Conservation (phyloP, 2,888 invertebrate species). For the Epistrophe eligans region DNA sequence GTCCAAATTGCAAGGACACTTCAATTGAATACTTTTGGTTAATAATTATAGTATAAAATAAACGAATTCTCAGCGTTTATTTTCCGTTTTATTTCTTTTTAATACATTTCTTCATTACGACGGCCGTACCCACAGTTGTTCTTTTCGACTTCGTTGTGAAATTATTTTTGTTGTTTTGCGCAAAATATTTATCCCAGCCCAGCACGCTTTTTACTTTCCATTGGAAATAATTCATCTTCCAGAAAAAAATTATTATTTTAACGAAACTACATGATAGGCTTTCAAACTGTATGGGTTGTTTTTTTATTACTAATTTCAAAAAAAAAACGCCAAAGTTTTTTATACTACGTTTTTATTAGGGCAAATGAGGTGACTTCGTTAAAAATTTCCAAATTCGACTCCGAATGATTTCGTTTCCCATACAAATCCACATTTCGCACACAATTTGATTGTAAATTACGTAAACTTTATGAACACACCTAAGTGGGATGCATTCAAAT, state of each 20-base stretch:
- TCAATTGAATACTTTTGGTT: neutral
- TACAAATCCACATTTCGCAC: no score
- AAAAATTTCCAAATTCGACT: no score
- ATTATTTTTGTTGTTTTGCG: conserved; percentile 26
- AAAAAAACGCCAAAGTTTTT: no score
- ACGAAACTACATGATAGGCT: no score
- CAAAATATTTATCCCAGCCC: conserved; percentile 10
- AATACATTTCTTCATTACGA: neutral
- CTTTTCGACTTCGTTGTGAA: conserved; percentile 6
- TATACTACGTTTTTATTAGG: no score
- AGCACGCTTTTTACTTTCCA: conserved; percentile 17
- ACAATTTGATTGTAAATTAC: no score
- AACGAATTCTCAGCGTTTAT: neutral
- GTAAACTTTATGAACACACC: no score
- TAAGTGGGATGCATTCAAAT: no score
- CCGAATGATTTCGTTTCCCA: no score
- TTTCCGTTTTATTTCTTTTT: neutral
- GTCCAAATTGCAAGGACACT: neutral
- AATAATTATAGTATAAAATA: neutral
- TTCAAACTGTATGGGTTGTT: neutral
- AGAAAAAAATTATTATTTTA: no score
- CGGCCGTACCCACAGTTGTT: neutral
- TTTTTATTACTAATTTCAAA: neutral
- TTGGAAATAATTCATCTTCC: neutral
- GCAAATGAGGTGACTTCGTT: no score